Evolutionary conservation across 2,113 vertebrate genomes (phyloP).

Genomic region (Oceanodroma tethys): DNA sequence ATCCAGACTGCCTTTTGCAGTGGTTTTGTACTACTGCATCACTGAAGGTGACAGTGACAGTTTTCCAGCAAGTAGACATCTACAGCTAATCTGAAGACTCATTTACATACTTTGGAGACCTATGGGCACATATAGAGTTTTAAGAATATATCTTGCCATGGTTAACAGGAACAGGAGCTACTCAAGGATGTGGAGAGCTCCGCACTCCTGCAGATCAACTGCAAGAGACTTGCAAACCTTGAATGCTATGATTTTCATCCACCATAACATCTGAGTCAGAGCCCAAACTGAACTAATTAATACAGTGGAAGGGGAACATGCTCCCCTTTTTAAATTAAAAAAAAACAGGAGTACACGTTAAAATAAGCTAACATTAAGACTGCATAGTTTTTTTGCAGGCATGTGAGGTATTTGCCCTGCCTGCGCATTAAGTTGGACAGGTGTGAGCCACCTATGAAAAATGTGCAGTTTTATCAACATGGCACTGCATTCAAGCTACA

Average conservation of each 20-base stretch:
- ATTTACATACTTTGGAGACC: neutral
- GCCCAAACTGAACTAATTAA: neutral
- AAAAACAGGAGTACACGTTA: neutral
- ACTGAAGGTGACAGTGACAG: neutral
- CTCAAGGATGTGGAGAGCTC: neutral
- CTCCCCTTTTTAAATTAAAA: too few species aligned
- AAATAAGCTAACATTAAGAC: neutral
- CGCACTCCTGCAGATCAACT: neutral
- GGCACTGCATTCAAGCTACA: neutral
- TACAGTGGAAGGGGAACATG: neutral
- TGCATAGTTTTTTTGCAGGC: neutral
- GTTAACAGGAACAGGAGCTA: neutral
- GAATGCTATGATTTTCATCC: neutral
- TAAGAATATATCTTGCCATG: neutral
- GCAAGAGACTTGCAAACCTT: neutral
- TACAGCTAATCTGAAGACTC: neutral
- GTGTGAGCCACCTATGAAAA: neutral
- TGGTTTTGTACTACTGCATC: neutral
- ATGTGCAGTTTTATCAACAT: fast-evolving
- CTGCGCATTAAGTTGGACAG: neutral
- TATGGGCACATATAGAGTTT: fast-evolving
- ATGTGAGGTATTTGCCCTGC: neutral
- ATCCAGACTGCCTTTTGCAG: neutral
- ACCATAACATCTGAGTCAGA: neutral
- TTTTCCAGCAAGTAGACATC: neutral